phyloP scores from a whole-genome alignment of 64 coral and sea anemone species.

The Dendronephthya gigantea region DNA sequence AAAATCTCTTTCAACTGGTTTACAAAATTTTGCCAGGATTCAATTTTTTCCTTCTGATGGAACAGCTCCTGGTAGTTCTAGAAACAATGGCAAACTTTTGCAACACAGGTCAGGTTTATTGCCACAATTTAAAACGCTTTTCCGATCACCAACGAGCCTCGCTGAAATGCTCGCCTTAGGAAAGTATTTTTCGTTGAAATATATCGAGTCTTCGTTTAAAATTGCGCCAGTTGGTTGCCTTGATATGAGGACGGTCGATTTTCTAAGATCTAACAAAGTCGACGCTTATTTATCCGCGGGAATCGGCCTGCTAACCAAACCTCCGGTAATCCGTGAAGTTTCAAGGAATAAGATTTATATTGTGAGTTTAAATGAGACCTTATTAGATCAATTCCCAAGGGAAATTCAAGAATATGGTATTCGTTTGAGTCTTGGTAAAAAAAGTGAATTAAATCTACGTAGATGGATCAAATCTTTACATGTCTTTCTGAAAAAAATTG shows the following conservation, averaged over 20 bases:
- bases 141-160: no score
- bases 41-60: constrained; percentile 22
- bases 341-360: constrained; percentile 4
- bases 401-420: constrained; percentile 6
- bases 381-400: neutral
- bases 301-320: neutral
- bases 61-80: neutral
- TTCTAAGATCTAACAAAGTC: neutral
- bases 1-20: neutral
- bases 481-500: neutral
- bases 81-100: neutral
- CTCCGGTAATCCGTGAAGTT: neutral
- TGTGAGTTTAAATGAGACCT: neutral
- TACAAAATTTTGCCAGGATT: neutral
- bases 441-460: neutral
- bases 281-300: neutral
- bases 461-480: neutral
- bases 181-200: neutral
- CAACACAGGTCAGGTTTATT: neutral
- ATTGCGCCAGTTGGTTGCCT: constrained; percentile 8
- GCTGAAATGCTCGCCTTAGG: no score
- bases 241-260: neutral
- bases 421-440: neutral
- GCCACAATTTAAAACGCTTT: neutral
- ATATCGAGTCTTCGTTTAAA: neutral